A percentile compares a stretch with the other conserved stretches of the same genome.
These are phyloP conservation scores for Tenthredo distinguenda DNA, from an alignment of 2,888 invertebrate species.

Conservation along the genomic window DNA sequence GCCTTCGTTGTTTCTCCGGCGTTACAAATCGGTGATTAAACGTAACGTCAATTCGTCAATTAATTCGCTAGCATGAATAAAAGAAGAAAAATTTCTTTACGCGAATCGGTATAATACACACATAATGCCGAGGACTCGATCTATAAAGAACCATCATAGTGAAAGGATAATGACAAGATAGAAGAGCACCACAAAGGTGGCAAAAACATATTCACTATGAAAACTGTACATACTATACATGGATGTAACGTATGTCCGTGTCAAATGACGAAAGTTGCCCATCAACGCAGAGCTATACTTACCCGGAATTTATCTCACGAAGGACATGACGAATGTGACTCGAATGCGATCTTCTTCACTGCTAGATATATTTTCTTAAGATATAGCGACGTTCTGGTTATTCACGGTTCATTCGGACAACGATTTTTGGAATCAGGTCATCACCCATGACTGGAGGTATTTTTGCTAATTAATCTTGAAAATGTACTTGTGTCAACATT, in stretches of 20 bases:
- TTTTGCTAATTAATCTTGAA: conserved; percentile 23
- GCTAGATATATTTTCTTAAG: background rate
- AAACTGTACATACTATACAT: no score
- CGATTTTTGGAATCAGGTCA: conserved; percentile 15
- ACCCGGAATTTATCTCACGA: background rate
- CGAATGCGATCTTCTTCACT: background rate
- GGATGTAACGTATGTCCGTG: background rate
- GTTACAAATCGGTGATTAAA: conserved; percentile 47
- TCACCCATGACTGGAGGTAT: background rate
- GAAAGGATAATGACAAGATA: background rate
- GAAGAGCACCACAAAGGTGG: background rate
- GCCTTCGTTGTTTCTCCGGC: conserved; percentile 36
- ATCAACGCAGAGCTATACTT: background rate
- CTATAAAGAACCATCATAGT: background rate
- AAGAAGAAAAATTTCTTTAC: background rate
- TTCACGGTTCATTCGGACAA: background rate
- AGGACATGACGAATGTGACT: conserved; percentile 40
- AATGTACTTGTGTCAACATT: background rate
- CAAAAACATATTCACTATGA: background rate
- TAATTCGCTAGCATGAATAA: background rate
- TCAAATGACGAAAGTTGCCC: background rate
- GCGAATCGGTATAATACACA: background rate
- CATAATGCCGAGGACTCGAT: background rate
- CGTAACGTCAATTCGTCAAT: conserved; percentile 19
- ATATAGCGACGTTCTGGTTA: background rate